These are phyloP conservation scores for Sinocyclocheilus rhinocerous DNA, from an alignment of 2,113 vertebrate species.

Conservation along the genomic window DNA sequence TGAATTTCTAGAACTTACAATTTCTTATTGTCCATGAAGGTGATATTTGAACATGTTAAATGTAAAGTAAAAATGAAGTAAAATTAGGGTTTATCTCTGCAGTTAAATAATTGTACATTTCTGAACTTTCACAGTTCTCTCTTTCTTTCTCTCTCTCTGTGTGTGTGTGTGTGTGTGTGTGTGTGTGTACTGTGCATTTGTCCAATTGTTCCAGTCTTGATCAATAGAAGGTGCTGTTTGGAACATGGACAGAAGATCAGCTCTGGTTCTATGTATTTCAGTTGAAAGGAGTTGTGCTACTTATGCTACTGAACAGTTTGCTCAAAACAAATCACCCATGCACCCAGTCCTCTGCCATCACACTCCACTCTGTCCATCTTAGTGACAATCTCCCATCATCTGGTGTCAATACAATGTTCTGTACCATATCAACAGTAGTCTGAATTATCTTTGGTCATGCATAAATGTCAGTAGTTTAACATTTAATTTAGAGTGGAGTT, in stretches of 20 bases:
- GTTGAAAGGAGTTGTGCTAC: constrained; percentile 55
- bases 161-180: background rate
- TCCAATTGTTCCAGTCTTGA: constrained; percentile 72
- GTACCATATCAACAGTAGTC: background rate
- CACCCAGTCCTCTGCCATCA: constrained; percentile 14
- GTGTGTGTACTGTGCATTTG: background rate
- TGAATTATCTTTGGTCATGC: constrained; percentile 21
- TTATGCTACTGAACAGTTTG: constrained; percentile 54
- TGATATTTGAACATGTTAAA: background rate
- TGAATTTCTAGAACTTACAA: background rate
- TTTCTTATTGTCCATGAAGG: background rate
- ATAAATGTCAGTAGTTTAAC: constrained; percentile 37
- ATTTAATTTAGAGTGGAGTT: background rate
- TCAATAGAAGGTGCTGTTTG: constrained; percentile 59
- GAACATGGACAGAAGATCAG: constrained; percentile 50
- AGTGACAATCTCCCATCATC: background rate
- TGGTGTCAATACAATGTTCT: background rate
- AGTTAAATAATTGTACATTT: background rate
- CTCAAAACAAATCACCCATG: constrained; percentile 56
- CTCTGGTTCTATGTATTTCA: constrained; percentile 18
- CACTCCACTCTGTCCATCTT: background rate
- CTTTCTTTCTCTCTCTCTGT: background rate
- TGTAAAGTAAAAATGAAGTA: background rate
- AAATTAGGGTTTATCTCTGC: background rate
- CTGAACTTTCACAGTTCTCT: background rate